These are phyloP conservation scores for Mystacides longicornis DNA, from an alignment of 2,888 invertebrate species.

Conservation along the genomic window DNA sequence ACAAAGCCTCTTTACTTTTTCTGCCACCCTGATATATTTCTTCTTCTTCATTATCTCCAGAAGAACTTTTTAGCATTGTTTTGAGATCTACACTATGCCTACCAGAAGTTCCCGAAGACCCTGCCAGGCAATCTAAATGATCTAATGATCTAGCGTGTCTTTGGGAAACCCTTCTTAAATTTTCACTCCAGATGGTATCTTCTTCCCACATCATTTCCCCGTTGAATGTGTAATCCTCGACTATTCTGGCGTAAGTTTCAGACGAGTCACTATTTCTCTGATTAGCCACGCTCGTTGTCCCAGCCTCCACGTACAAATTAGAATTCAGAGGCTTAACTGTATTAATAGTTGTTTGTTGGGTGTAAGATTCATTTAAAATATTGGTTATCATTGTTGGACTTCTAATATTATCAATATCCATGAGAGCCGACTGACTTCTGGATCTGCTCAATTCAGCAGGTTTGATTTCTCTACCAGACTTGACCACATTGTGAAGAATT, in stretches of 20 bases:
- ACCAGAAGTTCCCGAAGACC: slow-evolving; percentile 23
- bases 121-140: slow-evolving; percentile 57
- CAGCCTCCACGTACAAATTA: slow-evolving; percentile 18
- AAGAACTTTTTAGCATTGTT: slow-evolving; percentile 30
- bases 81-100: slow-evolving; percentile 32
- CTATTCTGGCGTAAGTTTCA: slow-evolving; percentile 27
- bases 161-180: slow-evolving; percentile 68
- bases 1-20: slow-evolving; percentile 65
- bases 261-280: slow-evolving; percentile 22
- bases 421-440: slow-evolving; percentile 18
- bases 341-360: background rate
- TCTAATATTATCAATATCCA: slow-evolving; percentile 6
- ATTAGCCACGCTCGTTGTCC: background rate
- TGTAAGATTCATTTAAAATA: background rate
- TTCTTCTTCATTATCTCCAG: slow-evolving; percentile 25
- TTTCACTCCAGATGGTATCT: slow-evolving; percentile 74
- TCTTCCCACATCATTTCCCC: slow-evolving; percentile 78
- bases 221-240: slow-evolving; percentile 19
- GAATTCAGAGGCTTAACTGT: slow-evolving; percentile 11
- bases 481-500: slow-evolving; percentile 19
- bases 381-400: slow-evolving; percentile 6
- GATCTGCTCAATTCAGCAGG: slow-evolving; percentile 41
- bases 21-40: slow-evolving; percentile 33
- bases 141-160: slow-evolving; percentile 78
- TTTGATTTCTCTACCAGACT: slow-evolving; percentile 47